Percentiles rank a stretch among this genome's conserved stretches.
Conservation (phyloP, 2,888 invertebrate genomes). For the Philereme transversata region DNA sequence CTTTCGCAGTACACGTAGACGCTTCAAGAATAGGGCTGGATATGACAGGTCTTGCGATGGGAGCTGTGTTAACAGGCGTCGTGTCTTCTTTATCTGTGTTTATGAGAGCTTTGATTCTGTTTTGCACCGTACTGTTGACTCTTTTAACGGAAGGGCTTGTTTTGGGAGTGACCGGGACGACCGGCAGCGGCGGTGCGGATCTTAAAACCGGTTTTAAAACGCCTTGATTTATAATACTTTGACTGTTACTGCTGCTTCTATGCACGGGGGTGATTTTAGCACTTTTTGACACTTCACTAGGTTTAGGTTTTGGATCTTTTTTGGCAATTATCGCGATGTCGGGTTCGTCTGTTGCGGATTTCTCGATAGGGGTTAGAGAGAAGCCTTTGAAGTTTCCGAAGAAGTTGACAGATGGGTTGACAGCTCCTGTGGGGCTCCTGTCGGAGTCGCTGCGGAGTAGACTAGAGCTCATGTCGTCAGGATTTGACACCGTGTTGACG, state of each 20-base stretch:
- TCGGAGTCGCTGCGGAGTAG: constrained; percentile 83
- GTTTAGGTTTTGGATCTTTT: constrained; percentile 1
- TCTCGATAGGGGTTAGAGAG: constrained; percentile 87
- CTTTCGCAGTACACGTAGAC: constrained; percentile 91
- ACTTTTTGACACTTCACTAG: constrained; percentile 57
- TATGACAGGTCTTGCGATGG: constrained; percentile 90
- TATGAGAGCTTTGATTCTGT: constrained; percentile 74
- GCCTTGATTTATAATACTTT: constrained; percentile 62
- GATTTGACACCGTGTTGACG: constrained; percentile 83
- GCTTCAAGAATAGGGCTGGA: constrained; percentile 92
- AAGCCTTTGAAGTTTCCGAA: constrained; percentile 95
- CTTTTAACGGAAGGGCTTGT: constrained; percentile 71
- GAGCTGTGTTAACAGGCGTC: constrained; percentile 74
- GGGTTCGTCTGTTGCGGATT: constrained; percentile 53
- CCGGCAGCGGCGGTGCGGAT: constrained; percentile 86
- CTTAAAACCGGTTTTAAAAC: constrained; percentile 77
- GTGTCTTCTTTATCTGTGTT: constrained; percentile 72
- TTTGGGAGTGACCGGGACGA: constrained; percentile 74
- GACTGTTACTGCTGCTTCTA: constrained; percentile 70
- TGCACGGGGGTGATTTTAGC: constrained; percentile 83
- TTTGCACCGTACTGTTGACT: constrained; percentile 70
- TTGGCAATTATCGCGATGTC: constrained; percentile 30
- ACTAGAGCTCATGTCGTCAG: constrained; percentile 89
- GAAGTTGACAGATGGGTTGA: constrained; percentile 85
- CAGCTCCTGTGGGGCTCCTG: constrained; percentile 71